Evolutionary conservation across 2,888 invertebrate species (phyloP), one percentile per base, ranked within the genome.

Genomic region (Cantharis flavilabris): DNA sequence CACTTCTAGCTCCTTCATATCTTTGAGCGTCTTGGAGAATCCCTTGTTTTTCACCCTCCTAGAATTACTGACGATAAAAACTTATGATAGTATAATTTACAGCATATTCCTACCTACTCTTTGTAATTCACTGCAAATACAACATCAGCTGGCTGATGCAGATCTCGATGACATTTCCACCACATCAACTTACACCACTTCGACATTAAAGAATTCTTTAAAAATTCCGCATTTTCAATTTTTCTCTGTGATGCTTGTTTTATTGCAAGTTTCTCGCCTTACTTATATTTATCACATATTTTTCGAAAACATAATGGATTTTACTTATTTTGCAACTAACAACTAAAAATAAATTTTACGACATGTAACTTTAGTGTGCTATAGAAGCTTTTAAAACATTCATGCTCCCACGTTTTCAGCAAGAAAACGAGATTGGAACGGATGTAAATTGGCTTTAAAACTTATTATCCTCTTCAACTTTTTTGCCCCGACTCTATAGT

Each of bases 391-490:
- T 71, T 77, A 71, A 77, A 77, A 77, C 77, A 74, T 77, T 77
- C 73, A 77, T 74, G 74, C 28, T 30, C 71, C 71, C 49, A 49
- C 67, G 74, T 77, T 74, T 74, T 18, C 65, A 71, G 69, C 69
- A 70, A 18, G 74, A 74, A 77, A 77, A 73, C 77, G 71, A 74
- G 77, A 77, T 77, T 77, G 77, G 73, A 71, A 77, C 74, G 77
- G 77, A 77, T 77, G 77, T 74, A 77, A 77, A 77, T 77, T 77
- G 76, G 77, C 77, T 74, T 77, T 77, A 74, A 77, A 77, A 74
- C 67, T 77, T 77, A 77, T 77, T 77, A 77, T 77, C 74, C 77
- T 71, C 73, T 76, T 76, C 62, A 64, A 72, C 70, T 75, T 75
- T 49, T 75, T 75, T 65, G 30, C 71, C 67, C 16, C 69, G 28